Evolutionary conservation across 1,140 invertebrate species (phyloP).

Genomic region (Nixonia krombeini): DNA sequence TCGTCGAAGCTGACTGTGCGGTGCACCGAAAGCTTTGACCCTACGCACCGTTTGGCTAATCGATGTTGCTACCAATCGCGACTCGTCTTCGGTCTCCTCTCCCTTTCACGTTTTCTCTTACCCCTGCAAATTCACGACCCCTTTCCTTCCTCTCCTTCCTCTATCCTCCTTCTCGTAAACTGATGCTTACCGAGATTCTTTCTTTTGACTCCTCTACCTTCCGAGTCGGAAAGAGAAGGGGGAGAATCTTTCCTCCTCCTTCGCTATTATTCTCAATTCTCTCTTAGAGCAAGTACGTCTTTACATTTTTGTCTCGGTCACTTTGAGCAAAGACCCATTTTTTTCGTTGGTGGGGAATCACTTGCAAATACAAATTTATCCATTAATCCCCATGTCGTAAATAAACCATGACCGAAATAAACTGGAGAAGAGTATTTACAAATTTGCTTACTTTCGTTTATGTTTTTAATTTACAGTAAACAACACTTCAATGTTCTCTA

Average conservation of each 20-base stretch:
- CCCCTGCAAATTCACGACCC: neutral
- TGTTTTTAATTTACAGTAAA: no score
- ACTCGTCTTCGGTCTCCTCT: conserved; percentile 36
- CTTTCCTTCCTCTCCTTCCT: neutral
- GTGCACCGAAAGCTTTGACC: conserved; percentile 54
- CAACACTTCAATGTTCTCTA: no score
- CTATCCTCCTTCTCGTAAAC: neutral
- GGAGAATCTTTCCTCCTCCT: conserved; percentile 4
- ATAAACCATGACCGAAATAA: no score
- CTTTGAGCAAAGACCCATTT: no score
- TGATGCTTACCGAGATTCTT: neutral
- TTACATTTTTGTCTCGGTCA: no score
- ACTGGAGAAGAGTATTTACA: no score
- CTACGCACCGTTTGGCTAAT: conserved; percentile 63
- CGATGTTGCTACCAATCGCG: conserved; percentile 64
- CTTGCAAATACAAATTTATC: no score
- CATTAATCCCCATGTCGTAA: no score
- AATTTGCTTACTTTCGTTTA: no score
- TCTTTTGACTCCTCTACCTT: neutral
- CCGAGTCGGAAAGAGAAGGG: neutral
- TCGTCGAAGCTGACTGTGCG: conserved; percentile 43
- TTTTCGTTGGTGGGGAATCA: no score
- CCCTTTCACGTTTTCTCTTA: conserved; percentile 6
- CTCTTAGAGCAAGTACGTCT: neutral
- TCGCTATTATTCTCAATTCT: neutral